Base-by-base conservation (phyloP, 2,888 invertebrate genomes). In the Cryptus viduatorius region DNA sequence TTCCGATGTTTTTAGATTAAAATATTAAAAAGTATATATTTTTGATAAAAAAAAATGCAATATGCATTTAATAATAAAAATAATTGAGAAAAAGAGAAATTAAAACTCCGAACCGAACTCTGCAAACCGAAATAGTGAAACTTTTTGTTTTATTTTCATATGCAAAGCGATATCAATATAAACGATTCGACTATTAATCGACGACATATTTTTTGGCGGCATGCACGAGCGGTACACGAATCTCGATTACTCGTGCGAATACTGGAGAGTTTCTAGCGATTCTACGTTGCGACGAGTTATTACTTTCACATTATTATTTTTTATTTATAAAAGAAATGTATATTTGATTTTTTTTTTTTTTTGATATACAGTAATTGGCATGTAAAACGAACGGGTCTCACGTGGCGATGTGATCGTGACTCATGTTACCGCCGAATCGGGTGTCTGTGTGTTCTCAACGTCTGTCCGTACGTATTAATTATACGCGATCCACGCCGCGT, bases 171-270 rank as follows among this genome's bases (percentile, higher is more conserved):
- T 37, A 71, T 44, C 42, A 50, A 14, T 31, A 59, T 59, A 56
- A 61, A 82, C n/a, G 53, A 64, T 67, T 73, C 50, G 72, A 78
- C 37, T 67, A 16, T 37, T 59, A n/a, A 31, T 19, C 24, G 19
- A 46, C 64, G 73, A 64, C 14, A 46, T 44, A 31, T 37, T 48
- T 48, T 48, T 48, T 61, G 46, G 61, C 48, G 37, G 5, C 69
- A 82, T 78, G 82, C 82, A 71, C 72, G 81, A 72, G 50, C 76
- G 80, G 64, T 68, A 73, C 77, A 84, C 82, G 82, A 82, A 82
- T 84, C 46, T 82, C 82, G 75, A 84, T 82, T 79, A 79, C 69
- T 71, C 79, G 79, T 79, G 59, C 50, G 53, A 73, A 82, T 48
- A 73, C 68, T 61, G 42, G 44, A 48, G 29, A 48, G 29, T 68